Conservation (phyloP, 2,888 invertebrate species). For the Melikaiella ostensackeni region DNA sequence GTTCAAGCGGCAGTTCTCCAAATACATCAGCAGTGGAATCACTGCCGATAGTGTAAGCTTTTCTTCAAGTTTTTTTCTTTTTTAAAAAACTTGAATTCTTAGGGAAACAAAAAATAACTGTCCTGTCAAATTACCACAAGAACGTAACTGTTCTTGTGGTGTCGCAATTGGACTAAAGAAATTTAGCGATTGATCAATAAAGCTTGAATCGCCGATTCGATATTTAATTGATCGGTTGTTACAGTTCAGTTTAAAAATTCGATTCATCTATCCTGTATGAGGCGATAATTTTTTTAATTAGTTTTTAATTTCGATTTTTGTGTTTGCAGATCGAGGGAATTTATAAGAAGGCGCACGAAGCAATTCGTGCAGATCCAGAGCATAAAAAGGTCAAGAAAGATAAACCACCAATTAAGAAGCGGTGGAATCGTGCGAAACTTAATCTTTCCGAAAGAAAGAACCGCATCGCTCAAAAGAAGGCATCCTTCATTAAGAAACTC, state of each 20-base stretch:
- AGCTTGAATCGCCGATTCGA: background rate
- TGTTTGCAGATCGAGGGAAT: constrained; percentile 89
- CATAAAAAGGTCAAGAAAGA: constrained; percentile 80
- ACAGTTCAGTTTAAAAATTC: constrained; percentile 25
- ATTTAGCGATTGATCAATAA: constrained; percentile 50
- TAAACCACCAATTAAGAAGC: constrained; percentile 83
- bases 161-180: constrained; percentile 80
- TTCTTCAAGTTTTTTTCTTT: constrained; percentile 53
- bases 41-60: constrained; percentile 90
- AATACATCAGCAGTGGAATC: constrained; percentile 95
- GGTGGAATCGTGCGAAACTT: constrained; percentile 94
- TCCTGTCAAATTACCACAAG: too few species aligned
- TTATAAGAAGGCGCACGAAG: constrained; percentile 97
- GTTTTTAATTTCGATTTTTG: constrained; percentile 45
- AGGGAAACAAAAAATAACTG: too few species aligned
- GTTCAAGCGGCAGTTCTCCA: constrained; percentile 98
- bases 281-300: background rate
- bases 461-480: constrained; percentile 96
- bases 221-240: constrained; percentile 36
- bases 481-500: constrained; percentile 87
- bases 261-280: background rate
- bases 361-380: constrained; percentile 93
- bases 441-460: constrained; percentile 94
- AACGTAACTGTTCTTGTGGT: too few species aligned
- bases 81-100: too few species aligned